Percentiles rank a stretch among this genome's conserved stretches.
Conservation (phyloP, 1,140 invertebrate genomes). For the Hylaeus anthracinus region DNA sequence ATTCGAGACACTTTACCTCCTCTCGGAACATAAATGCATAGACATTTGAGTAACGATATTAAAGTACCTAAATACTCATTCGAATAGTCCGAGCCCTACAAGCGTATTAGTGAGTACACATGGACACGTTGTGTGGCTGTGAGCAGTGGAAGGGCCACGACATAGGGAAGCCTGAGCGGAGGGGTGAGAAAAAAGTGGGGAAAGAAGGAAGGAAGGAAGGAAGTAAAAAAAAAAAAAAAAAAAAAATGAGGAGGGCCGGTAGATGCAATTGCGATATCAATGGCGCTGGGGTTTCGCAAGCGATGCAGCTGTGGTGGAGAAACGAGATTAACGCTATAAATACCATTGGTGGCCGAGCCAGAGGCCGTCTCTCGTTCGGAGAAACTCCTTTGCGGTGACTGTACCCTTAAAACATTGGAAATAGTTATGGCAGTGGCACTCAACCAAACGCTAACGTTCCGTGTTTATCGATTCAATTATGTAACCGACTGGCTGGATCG, state of each 20-base stretch:
- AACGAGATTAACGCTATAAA: slow-evolving; percentile 79
- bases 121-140: neutral
- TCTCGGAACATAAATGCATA: too few relatives aligned
- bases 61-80: too few relatives aligned
- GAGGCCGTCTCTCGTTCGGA: slow-evolving; percentile 7
- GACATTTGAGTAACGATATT: too few relatives aligned
- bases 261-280: slow-evolving; percentile 69
- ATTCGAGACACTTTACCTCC: too few relatives aligned
- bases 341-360: slow-evolving; percentile 62
- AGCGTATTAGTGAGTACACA: too few relatives aligned
- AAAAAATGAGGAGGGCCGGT: slow-evolving; percentile 36
- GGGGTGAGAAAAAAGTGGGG: neutral
- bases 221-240: slow-evolving; percentile 44
- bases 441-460: slow-evolving; percentile 40
- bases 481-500: slow-evolving; percentile 53
- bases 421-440: slow-evolving; percentile 77
- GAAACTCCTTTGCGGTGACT: slow-evolving; percentile 63
- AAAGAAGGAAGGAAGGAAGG: neutral
- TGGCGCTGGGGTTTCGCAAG: slow-evolving; percentile 66
- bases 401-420: slow-evolving; percentile 77
- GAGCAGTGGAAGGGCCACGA: neutral
- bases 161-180: too few relatives aligned
- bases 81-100: too few relatives aligned
- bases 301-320: slow-evolving; percentile 74
- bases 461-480: slow-evolving; percentile 69